Conservation (phyloP, 2,888 invertebrate species). For the Phengaris arion region DNA sequence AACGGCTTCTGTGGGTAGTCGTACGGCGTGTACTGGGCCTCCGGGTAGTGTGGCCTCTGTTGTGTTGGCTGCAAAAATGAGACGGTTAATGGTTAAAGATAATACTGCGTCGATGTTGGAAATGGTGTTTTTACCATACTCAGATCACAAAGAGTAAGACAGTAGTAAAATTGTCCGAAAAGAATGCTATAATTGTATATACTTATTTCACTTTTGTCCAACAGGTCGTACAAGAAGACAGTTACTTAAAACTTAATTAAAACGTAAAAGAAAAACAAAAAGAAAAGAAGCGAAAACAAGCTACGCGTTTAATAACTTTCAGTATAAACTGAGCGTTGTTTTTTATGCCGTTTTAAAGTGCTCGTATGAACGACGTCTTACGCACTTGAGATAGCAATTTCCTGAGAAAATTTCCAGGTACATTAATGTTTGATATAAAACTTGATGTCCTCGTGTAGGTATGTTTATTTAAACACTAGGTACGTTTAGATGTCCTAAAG, state of each 20-base stretch:
- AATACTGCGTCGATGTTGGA: too few relatives aligned
- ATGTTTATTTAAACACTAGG: conserved; percentile 12
- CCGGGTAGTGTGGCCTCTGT: conserved; percentile 45
- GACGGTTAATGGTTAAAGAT: too few relatives aligned
- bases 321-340: neutral
- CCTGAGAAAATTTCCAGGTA: conserved; percentile 1
- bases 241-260: too few relatives aligned
- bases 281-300: too few relatives aligned
- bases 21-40: conserved; percentile 49
- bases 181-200: too few relatives aligned
- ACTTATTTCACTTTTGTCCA: too few relatives aligned
- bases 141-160: too few relatives aligned
- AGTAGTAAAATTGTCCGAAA: too few relatives aligned
- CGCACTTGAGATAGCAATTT: neutral
- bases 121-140: too few relatives aligned
- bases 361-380: neutral
- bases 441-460: neutral
- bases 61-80: conserved; percentile 42
- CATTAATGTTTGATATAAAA: conserved; percentile 17
- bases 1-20: conserved; percentile 75
- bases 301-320: neutral
- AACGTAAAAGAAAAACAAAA: too few relatives aligned
- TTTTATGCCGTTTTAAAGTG: neutral
- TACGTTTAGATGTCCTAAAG: conserved; percentile 4
- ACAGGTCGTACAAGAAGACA: too few relatives aligned